Percentiles rank a stretch among this genome's conserved stretches.
Conservation (phyloP, 2,888 invertebrate genomes). For the Drosophila stalkeri region DNA sequence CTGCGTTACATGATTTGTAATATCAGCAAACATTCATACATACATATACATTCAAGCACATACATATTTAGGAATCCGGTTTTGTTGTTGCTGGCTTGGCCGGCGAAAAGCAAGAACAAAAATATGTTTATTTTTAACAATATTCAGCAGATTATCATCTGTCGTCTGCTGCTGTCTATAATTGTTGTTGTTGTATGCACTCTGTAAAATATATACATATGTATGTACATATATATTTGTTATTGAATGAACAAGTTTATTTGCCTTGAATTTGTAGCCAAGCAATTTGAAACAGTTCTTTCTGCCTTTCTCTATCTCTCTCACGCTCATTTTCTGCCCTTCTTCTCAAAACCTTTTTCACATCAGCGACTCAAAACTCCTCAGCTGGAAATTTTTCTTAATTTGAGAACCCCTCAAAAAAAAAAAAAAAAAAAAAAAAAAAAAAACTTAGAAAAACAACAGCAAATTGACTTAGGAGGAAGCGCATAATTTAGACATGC, state of each 20-base stretch:
- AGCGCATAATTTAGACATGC: conserved; percentile 58
- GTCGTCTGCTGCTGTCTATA: conserved; percentile 53
- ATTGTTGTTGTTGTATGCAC: conserved; percentile 38
- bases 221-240: conserved; percentile 32
- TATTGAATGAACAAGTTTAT: conserved; percentile 61
- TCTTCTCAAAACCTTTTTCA: conserved; percentile 17
- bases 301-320: background rate
- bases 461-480: conserved; percentile 45
- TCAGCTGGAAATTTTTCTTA: conserved; percentile 31
- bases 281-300: conserved; percentile 1
- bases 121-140: conserved; percentile 72
- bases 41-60: conserved; percentile 1
- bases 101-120: conserved; percentile 5
- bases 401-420: conserved; percentile 17
- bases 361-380: conserved; percentile 14
- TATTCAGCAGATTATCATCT: conserved; percentile 73
- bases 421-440: conserved; percentile 7
- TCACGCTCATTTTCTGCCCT: background rate
- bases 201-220: conserved; percentile 33
- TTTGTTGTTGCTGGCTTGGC: conserved; percentile 44
- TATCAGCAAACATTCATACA: conserved; percentile 60
- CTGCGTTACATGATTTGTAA: conserved; percentile 78
- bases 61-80: conserved; percentile 63
- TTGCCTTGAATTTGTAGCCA: conserved; percentile 58
- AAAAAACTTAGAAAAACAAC: conserved; percentile 9